These are phyloP conservation scores for Phenacoccus solenopsis DNA, from an alignment of 1,140 invertebrate genomes.

Conservation along the genomic window DNA sequence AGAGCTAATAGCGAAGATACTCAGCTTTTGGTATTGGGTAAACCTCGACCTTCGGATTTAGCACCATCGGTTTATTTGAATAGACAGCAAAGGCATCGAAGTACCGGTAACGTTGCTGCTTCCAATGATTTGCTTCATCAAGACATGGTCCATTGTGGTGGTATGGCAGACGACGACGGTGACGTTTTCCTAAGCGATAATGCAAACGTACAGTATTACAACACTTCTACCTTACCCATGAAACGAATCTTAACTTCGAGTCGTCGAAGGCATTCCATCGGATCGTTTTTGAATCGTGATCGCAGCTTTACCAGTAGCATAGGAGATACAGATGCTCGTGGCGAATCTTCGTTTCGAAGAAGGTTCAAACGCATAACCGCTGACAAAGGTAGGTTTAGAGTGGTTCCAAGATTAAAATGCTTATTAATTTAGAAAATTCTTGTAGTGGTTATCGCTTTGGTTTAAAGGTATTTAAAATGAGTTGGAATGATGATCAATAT, in stretches of 20 bases:
- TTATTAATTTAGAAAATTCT: too few relatives aligned
- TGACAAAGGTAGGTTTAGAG: slow-evolving; percentile 1
- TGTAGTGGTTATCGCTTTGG: too few relatives aligned
- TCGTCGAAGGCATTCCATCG: background rate
- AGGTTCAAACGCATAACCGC: background rate
- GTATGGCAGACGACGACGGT: background rate
- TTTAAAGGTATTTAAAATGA: too few relatives aligned
- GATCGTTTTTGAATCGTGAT: slow-evolving; percentile 3
- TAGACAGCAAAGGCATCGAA: background rate
- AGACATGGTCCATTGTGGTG: slow-evolving; percentile 12
- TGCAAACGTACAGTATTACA: background rate
- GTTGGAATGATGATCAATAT: too few relatives aligned
- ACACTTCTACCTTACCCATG: background rate
- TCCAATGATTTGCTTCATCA: slow-evolving; percentile 1
- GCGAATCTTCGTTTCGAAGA: background rate
- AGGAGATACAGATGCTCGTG: background rate
- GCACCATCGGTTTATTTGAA: background rate
- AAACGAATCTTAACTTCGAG: background rate
- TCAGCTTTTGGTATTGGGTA: slow-evolving; percentile 5
- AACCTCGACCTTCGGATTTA: slow-evolving; percentile 9
- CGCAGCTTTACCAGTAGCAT: background rate
- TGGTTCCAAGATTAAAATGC: too few relatives aligned
- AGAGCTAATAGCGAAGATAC: slow-evolving; percentile 9
- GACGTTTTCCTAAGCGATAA: background rate
- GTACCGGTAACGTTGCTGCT: background rate